Conservation (phyloP, 2,888 invertebrate species). For the Mimachlamys varia region DNA sequence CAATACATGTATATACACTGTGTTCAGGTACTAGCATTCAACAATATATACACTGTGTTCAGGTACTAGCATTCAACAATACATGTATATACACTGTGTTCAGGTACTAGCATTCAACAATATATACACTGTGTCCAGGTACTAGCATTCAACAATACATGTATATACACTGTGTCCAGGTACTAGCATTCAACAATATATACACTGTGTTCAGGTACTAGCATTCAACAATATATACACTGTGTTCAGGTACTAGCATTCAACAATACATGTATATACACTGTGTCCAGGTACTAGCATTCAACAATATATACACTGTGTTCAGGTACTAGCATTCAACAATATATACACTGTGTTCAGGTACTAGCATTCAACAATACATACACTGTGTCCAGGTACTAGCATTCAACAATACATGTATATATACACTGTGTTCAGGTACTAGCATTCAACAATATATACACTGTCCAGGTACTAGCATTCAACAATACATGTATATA, state of each 20-base stretch:
- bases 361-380: slow-evolving; percentile 89
- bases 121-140: too few relatives aligned
- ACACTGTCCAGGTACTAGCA: too few relatives aligned
- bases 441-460: slow-evolving; percentile 14
- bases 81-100: slow-evolving; percentile 68
- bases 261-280: slow-evolving; percentile 88
- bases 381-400: slow-evolving; percentile 82
- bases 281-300: slow-evolving; percentile 77
- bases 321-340: slow-evolving; percentile 73
- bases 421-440: slow-evolving; percentile 76
- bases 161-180: slow-evolving; percentile 84
- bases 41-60: slow-evolving; percentile 85
- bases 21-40: too few relatives aligned
- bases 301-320: slow-evolving; percentile 50
- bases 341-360: too few relatives aligned
- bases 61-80: slow-evolving; percentile 66
- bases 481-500: slow-evolving; percentile 90
- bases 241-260: too few relatives aligned
- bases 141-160: slow-evolving; percentile 89
- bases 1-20: too few relatives aligned
- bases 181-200: slow-evolving; percentile 48
- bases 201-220: slow-evolving; percentile 76
- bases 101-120: slow-evolving; percentile 67
- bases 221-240: background rate
- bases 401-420: background rate